phyloP scores from a whole-genome alignment of 1,140 invertebrate genomes.

The Neotoxoptera formosana region DNA sequence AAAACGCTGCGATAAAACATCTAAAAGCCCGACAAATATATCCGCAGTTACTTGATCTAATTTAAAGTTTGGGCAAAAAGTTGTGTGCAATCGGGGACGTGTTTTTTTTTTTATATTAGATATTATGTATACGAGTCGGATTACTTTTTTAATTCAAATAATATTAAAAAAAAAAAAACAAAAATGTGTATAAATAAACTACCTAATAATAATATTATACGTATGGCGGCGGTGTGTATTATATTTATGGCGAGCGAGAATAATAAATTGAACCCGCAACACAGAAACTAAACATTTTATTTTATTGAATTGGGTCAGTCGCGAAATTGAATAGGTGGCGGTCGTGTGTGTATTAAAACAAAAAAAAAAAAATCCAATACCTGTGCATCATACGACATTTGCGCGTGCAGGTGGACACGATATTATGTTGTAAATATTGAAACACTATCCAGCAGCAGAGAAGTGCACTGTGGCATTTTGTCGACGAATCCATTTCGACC shows the following conservation, averaged over 20 bases:
- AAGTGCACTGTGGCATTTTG: background rate
- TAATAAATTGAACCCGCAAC: constrained; percentile 4
- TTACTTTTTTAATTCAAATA: background rate
- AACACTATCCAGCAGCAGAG: background rate
- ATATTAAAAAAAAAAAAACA: background rate
- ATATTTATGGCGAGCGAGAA: background rate
- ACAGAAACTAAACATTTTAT: background rate
- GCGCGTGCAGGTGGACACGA: background rate
- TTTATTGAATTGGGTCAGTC: background rate
- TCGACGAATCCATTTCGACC: background rate
- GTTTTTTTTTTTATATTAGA: background rate
- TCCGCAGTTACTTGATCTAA: constrained; percentile 20
- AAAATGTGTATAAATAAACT: background rate
- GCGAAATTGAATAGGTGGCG: background rate
- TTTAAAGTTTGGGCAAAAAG: constrained; percentile 39
- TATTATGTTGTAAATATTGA: background rate
- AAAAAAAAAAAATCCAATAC: background rate
- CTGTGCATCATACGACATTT: background rate
- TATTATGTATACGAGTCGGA: background rate
- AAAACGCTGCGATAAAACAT: background rate
- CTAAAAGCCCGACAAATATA: background rate
- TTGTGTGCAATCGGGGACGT: background rate
- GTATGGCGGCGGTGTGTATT: no score
- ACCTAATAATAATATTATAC: background rate
- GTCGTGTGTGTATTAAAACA: background rate